Conservation (phyloP, 2,888 invertebrate species). For the Leptopterna dolabrata region DNA sequence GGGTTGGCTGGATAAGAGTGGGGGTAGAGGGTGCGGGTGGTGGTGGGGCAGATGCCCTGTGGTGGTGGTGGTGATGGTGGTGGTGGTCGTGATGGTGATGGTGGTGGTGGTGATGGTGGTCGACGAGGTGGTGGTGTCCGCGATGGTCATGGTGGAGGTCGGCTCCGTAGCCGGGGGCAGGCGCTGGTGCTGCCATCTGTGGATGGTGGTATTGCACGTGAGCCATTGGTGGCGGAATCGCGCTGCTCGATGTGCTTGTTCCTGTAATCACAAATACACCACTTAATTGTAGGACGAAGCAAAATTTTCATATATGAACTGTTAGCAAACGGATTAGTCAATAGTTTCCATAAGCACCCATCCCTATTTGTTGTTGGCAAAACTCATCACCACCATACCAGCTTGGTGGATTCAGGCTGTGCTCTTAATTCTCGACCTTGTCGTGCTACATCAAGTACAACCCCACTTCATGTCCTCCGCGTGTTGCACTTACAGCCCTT, state of each 20-base stretch:
- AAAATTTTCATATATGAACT: neutral
- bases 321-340: no score
- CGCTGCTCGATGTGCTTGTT: constrained; percentile 45
- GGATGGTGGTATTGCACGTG: constrained; percentile 61
- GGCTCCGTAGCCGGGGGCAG: constrained; percentile 64
- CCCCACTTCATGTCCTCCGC: no score
- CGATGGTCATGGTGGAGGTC: constrained; percentile 64
- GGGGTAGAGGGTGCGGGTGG: constrained; percentile 68
- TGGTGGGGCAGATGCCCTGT: constrained; percentile 64
- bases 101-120: constrained; percentile 63
- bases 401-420: no score
- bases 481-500: no score
- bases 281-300: neutral
- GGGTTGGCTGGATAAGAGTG: constrained; percentile 61
- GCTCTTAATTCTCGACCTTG: no score
- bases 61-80: constrained; percentile 63
- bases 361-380: no score
- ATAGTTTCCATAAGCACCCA: no score
- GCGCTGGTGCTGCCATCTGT: constrained; percentile 64
- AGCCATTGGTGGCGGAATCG: constrained; percentile 54
- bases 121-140: constrained; percentile 56
- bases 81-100: constrained; percentile 60
- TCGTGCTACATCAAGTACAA: no score
- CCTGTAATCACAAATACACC: neutral
- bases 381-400: no score